Conservation (phyloP, 1,140 invertebrate genomes). For the Pseudomyrmex sp. region DNA sequence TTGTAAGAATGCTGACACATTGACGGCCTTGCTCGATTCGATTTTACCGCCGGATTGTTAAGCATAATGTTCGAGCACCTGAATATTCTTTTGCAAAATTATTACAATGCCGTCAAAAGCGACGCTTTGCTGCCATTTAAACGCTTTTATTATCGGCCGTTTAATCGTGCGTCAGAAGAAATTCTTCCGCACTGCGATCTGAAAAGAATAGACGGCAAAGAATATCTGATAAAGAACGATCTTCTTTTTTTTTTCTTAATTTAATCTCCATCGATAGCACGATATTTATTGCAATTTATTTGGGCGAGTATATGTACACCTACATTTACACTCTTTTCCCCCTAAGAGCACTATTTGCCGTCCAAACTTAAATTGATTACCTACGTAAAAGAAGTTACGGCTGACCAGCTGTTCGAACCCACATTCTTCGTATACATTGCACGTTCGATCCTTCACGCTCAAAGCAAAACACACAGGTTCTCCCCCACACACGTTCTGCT, state of each 20-base stretch:
- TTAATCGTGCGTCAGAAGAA: not conserved
- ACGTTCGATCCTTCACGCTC: constrained; percentile 54
- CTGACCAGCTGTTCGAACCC: constrained; percentile 2
- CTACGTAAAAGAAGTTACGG: constrained; percentile 35
- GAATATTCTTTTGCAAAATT: constrained; percentile 32
- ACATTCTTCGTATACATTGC: constrained; percentile 47
- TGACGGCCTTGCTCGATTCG: constrained; percentile 27
- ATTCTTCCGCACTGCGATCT: not conserved
- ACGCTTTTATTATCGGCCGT: not conserved
- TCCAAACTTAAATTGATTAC: constrained; percentile 56
- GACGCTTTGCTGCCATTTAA: not conserved
- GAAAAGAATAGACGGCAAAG: not conserved
- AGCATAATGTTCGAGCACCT: not conserved
- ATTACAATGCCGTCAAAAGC: not conserved
- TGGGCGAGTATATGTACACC: not conserved
- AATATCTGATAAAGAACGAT: not conserved
- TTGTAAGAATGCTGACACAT: constrained; percentile 26
- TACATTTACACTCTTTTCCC: not conserved
- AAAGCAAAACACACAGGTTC: constrained; percentile 22
- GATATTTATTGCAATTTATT: not conserved
- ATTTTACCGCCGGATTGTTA: constrained; percentile 38
- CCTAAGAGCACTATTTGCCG: not conserved
- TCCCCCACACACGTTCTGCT: not conserved
- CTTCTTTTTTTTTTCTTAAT: too few relatives aligned
- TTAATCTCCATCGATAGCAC: not conserved